Evolutionary conservation across 2,797 vertebrate species (phyloP), one percentile per base, ranked within the genome.

Genomic region (Amblyraja radiata): DNA sequence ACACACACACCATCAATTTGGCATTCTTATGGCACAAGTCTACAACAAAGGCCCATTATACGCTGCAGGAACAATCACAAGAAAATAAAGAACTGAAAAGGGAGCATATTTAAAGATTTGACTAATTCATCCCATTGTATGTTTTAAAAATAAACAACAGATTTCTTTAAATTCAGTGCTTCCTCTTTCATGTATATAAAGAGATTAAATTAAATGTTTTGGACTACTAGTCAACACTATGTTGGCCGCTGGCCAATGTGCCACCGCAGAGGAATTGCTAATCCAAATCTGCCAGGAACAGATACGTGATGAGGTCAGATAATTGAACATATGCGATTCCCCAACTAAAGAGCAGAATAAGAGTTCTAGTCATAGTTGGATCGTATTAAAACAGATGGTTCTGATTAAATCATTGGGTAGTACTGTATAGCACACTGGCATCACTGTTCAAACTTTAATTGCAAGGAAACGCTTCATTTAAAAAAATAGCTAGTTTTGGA

Each of bases 261-360:
- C 88, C 36, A 91, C 39, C 46, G n/a, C 25, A 76, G 39, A 54
- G 71, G 71, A 92, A 92, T 54, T 76, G 39, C 90, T 39, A n/a
- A 74, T 92, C 90, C 90, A 76, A 76, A 92, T 39, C 6, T 28
- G 71, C 71, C 46, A 74, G 58, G 39, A 84, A 84, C 23, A 58
- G 90, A 92, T 74, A 92, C 68, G 90, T 92, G 90, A 92, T 74
- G 71, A 92, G 90, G 90, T 92, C 90, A 74, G 90, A 76, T 74
- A 92, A 92, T 54, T 92, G 63, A 58, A 58, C 90, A 92, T 91
- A 54, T 74, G 90, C 36, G 36, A 74, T 91, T 91, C 28, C 88
- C 90, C 21, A 91, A 74, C 1, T 46, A 92, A 76, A 14, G 71
- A 92, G 39, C 71, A 74, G 39, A n/a, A 76, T 76, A 92, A 74